Conservation (phyloP, 2,113 vertebrate genomes). For the Nesospiza acunhae region DNA sequence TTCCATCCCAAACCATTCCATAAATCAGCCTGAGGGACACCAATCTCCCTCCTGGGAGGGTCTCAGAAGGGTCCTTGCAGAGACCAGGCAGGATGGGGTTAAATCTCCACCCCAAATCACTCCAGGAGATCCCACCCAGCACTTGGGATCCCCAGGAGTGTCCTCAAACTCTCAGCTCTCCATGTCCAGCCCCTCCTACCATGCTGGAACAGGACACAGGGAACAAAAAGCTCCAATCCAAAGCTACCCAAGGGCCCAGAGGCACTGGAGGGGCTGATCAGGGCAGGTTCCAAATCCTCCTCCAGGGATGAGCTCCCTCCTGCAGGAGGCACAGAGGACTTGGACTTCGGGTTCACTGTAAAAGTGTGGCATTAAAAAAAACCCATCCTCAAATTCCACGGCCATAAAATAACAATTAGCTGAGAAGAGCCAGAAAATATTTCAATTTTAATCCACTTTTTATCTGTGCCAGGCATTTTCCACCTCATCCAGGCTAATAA, state of each 20-base stretch:
- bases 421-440: not conserved
- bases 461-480: not conserved
- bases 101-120: not conserved
- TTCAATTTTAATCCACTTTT: not conserved
- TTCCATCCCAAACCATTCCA: not conserved
- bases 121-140: not conserved
- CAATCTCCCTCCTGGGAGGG: not conserved
- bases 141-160: not conserved
- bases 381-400: not conserved
- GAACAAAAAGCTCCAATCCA: fast-evolving
- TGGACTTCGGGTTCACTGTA: fast-evolving
- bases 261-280: not conserved
- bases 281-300: not conserved
- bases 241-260: not conserved
- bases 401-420: not conserved
- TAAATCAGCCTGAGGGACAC: not conserved
- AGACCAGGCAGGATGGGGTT: not conserved
- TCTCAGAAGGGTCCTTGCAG: not conserved
- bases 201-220: fast-evolving
- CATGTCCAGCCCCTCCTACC: not conserved
- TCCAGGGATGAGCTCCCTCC: not conserved
- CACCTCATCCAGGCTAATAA: not conserved
- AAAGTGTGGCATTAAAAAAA: not conserved
- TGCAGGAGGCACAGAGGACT: not conserved
- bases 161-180: not conserved